phyloP scores from a whole-genome alignment of 2,888 invertebrate species.

The Pachydiplax longipennis region DNA sequence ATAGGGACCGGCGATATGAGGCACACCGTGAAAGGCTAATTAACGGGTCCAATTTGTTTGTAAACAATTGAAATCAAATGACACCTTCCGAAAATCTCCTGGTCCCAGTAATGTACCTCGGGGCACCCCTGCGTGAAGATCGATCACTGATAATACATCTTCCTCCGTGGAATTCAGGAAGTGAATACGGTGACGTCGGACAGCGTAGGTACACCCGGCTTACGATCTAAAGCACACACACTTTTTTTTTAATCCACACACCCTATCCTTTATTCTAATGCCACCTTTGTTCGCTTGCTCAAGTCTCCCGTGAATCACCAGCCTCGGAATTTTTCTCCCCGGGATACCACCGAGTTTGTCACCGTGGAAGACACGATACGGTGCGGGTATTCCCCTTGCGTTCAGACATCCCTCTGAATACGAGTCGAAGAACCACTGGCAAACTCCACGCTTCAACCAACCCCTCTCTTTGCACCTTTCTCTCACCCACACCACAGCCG shows the following conservation, averaged over 20 bases:
- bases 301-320: neutral
- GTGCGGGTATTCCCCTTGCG: constrained; percentile 20
- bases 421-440: constrained; percentile 31
- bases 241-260: neutral
- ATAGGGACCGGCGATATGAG: too few relatives aligned
- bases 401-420: constrained; percentile 22
- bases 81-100: neutral
- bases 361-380: neutral
- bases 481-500: constrained; percentile 4
- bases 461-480: neutral
- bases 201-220: neutral
- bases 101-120: neutral
- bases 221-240: neutral
- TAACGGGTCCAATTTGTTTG: neutral
- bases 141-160: too few relatives aligned
- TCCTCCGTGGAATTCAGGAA: neutral
- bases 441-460: neutral
- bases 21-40: neutral
- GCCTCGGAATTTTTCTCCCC: neutral
- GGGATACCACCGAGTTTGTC: neutral
- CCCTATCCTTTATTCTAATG: neutral
- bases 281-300: neutral
- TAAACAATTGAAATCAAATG: neutral
- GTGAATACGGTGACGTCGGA: neutral
- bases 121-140: neutral